A percentile compares a stretch with the other conserved stretches of the same genome.
These are phyloP conservation scores for Scolanthus callimorphus DNA, from an alignment of 92 coral and sea anemone genomes.

Conservation along the genomic window DNA sequence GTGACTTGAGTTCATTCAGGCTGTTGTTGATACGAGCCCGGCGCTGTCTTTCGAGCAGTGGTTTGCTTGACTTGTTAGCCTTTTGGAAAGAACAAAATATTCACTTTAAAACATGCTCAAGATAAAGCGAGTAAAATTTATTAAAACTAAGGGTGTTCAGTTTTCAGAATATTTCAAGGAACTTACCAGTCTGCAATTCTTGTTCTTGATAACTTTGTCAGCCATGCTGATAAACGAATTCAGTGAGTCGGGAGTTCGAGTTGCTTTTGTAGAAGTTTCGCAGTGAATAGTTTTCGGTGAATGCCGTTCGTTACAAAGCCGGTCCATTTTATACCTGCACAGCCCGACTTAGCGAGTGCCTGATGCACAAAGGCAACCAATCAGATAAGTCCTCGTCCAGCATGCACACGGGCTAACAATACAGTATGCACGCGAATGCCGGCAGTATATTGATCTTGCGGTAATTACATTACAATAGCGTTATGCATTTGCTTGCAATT, in stretches of 20 bases:
- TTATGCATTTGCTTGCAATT: slow-evolving; percentile 15
- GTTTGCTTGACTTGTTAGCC: slow-evolving; percentile 73
- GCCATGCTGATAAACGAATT: slow-evolving; percentile 3
- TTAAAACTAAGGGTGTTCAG: no score
- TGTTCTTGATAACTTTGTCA: slow-evolving; percentile 25
- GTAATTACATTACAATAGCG: not conserved
- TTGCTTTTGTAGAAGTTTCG: not conserved
- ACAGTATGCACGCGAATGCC: slow-evolving; percentile 39
- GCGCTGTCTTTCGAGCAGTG: slow-evolving; percentile 76
- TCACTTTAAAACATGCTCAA: not conserved
- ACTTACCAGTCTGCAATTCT: slow-evolving; percentile 16
- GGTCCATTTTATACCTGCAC: slow-evolving; percentile 11
- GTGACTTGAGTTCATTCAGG: slow-evolving; percentile 69
- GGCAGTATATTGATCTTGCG: not conserved
- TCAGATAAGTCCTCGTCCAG: no score
- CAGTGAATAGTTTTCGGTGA: not conserved
- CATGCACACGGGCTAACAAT: slow-evolving; percentile 29
- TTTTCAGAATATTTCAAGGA: not conserved
- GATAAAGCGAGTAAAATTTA: no score
- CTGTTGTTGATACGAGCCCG: slow-evolving; percentile 90
- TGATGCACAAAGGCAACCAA: no score
- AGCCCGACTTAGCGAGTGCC: no score
- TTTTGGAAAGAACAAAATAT: slow-evolving; percentile 1
- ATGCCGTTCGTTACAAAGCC: slow-evolving; percentile 12
- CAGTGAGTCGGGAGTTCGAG: not conserved